These are phyloP conservation scores for Trachelus iudaicus DNA, from an alignment of 2,888 invertebrate species.

Conservation along the genomic window DNA sequence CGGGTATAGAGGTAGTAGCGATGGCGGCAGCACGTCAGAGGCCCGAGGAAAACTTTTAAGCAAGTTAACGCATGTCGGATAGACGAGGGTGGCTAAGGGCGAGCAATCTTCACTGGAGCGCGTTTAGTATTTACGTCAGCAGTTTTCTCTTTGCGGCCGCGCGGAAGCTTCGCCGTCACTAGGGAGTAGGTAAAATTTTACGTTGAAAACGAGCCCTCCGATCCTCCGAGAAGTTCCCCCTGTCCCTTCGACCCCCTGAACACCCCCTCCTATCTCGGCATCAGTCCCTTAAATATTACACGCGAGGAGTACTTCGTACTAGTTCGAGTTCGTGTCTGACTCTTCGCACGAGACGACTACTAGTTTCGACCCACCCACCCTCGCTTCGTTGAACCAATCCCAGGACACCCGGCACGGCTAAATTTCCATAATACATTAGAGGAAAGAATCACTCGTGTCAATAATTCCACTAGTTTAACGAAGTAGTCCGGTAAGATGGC, in stretches of 20 bases:
- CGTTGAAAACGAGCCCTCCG: not conserved
- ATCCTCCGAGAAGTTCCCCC: not conserved
- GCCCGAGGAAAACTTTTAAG: conserved; percentile 25
- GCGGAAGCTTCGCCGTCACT: not conserved
- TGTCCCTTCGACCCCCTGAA: not conserved
- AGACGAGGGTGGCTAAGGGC: conserved; percentile 15
- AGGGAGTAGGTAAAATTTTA: conserved; percentile 5
- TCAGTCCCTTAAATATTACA: not conserved
- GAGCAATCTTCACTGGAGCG: conserved; percentile 18
- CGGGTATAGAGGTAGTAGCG: not conserved
- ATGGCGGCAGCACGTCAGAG: not conserved
- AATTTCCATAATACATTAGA: not conserved
- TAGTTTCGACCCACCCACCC: not conserved
- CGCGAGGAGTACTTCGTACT: not conserved
- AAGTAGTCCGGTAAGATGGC: not conserved
- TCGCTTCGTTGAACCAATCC: not conserved
- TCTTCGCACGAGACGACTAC: not conserved
- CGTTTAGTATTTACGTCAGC: conserved; percentile 27
- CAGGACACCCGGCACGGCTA: not conserved
- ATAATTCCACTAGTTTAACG: not conserved
- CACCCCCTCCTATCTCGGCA: not conserved
- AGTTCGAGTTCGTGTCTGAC: not conserved
- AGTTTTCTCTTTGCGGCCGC: conserved; percentile 18
- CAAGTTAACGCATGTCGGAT: conserved; percentile 23
- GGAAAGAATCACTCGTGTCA: not conserved